A percentile compares a stretch with the other conserved stretches of the same genome.
Conservation (phyloP, 1,140 invertebrate genomes). For the Ericerus pela region DNA sequence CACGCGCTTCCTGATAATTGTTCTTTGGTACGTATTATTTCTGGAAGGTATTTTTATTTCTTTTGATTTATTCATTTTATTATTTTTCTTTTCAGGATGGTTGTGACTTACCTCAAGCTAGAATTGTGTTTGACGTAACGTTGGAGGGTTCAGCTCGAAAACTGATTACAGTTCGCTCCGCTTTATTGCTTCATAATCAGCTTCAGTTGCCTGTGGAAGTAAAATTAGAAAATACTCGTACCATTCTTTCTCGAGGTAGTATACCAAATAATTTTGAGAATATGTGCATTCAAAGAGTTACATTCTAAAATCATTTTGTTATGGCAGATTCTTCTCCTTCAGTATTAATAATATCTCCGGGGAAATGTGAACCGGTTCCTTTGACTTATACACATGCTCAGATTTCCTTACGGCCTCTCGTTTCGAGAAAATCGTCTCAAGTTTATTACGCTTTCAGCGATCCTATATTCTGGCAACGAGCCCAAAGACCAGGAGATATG, state of each 20-base stretch:
- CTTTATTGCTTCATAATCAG: conserved; percentile 64
- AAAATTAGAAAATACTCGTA: conserved; percentile 41
- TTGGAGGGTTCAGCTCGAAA: conserved; percentile 86
- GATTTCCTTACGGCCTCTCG: conserved; percentile 42
- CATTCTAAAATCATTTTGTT: too few relatives aligned
- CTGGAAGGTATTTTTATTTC: too few relatives aligned
- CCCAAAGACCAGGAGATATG: conserved; percentile 40
- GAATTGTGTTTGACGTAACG: conserved; percentile 73
- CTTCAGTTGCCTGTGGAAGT: conserved; percentile 54
- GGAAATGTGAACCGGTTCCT: conserved; percentile 43
- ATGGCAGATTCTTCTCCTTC: neutral
- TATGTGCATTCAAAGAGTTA: too few relatives aligned
- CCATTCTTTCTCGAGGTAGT: conserved; percentile 31
- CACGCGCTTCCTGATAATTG: conserved; percentile 42
- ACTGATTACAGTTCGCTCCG: conserved; percentile 86
- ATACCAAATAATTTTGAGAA: neutral
- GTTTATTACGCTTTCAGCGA: conserved; percentile 43
- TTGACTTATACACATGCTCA: conserved; percentile 43
- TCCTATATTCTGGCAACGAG: conserved; percentile 46
- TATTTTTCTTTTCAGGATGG: neutral
- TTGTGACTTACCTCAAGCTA: conserved; percentile 38
- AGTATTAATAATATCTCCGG: conserved; percentile 30
- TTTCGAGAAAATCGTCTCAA: conserved; percentile 27
- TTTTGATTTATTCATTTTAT: too few relatives aligned
- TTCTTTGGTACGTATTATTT: neutral